phyloP scores from a whole-genome alignment of 2,113 vertebrate species.

The Crotalus tigris region DNA sequence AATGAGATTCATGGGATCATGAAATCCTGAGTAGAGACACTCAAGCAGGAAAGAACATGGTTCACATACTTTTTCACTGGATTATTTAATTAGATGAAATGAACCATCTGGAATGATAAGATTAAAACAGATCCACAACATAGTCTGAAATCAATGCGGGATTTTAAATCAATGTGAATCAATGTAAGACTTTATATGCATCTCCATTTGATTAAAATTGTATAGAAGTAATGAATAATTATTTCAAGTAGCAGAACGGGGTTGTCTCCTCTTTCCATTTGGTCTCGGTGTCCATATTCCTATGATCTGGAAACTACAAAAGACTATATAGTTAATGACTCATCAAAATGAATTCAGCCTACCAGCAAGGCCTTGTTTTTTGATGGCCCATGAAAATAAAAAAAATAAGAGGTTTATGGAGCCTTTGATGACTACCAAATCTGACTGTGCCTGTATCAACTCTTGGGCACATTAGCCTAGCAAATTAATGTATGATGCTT shows the following conservation, averaged over 20 bases:
- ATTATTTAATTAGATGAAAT: slow-evolving; percentile 42
- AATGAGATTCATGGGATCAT: slow-evolving; percentile 29
- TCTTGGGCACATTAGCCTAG: neutral
- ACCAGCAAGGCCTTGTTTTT: neutral
- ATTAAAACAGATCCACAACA: slow-evolving; percentile 30
- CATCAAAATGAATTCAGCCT: neutral
- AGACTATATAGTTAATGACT: neutral
- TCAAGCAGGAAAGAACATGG: slow-evolving; percentile 18
- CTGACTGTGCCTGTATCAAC: neutral
- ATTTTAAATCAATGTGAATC: no score
- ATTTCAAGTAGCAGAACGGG: neutral
- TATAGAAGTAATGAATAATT: neutral
- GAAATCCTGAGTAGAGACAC: slow-evolving; percentile 24
- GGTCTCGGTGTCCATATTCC: neutral
- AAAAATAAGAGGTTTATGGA: neutral
- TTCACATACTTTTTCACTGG: slow-evolving; percentile 8
- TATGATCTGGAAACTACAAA: neutral
- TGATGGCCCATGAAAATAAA: neutral
- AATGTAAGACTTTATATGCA: neutral
- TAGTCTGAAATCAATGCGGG: neutral
- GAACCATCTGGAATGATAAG: slow-evolving; percentile 29
- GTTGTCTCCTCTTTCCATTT: neutral
- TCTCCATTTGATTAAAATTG: neutral
- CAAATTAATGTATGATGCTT: neutral
- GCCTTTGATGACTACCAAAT: neutral